Base-by-base conservation (phyloP, 2,797 vertebrate species). In the Mus minutoides region DNA sequence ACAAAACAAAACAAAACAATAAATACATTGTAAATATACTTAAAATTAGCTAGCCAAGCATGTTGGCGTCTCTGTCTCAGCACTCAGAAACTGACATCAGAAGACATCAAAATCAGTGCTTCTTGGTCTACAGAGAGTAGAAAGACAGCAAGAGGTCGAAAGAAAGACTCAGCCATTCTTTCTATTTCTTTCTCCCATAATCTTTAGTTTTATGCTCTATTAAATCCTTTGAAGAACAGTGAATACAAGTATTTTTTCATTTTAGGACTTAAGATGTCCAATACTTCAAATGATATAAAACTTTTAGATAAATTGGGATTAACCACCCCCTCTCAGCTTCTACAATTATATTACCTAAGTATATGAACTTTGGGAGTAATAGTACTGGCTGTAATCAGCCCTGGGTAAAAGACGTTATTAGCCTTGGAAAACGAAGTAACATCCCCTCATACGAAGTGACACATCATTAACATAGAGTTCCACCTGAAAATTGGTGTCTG, bases 401-500 rank as follows among this genome's bases (percentile, higher is more conserved):
- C 37, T 6, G 9, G 64, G 31, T 79, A 60, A 79, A 79, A n/a
- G 88, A 75, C 8, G 1, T 60, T 62, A 88, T 83, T 43, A 69
- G 2, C 78, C 62, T 84, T 88, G 8, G 87, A 40, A 84, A 94
- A 78, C 71, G 69, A 90, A 7, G 29, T 40, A 71, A 82, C 60
- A 80, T 11, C 12, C 54, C 13, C 6, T 24, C 22, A 12, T 76
- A 60, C 56, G 60, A 24, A 88, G 75, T 12, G 13, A 78, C 40
- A 67, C 17, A 73, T 79, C 52, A 84, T 75, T 80, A 76, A 71
- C 40, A 73, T 31, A 76, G 12, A 12, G 0, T 62, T 88, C 6
- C 76, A 78, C 49, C n/a, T 94, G 13, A 92, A 87, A 92, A 49
- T 49, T 54, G 82, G 4, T 62, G 56, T 83, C 88, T 71, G 85